Evolutionary conservation across 2,888 invertebrate species (phyloP).

Genomic region (Sphecodes monilicornis): DNA sequence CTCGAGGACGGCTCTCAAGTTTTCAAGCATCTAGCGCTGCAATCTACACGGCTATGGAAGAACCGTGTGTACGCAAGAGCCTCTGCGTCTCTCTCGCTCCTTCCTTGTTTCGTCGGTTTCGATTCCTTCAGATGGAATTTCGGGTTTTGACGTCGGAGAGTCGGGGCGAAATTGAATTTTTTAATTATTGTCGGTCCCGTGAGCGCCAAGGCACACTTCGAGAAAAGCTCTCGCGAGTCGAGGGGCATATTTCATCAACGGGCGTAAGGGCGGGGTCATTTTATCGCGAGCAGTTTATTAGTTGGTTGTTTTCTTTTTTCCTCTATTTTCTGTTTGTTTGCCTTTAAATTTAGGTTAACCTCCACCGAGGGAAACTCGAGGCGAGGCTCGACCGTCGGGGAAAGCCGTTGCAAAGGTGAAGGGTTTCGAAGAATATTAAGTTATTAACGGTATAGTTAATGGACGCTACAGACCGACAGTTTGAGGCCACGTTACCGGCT

Average conservation of each 20-base stretch:
- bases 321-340: neutral
- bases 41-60: slow-evolving; percentile 16
- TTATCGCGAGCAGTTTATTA: slow-evolving; percentile 32
- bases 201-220: neutral
- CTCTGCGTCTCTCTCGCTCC: neutral
- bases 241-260: slow-evolving; percentile 13
- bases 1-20: slow-evolving; percentile 46
- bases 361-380: neutral
- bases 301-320: neutral
- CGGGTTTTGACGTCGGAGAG: neutral
- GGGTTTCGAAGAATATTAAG: slow-evolving; percentile 11
- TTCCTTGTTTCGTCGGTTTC: neutral
- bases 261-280: neutral
- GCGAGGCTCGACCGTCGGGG: neutral
- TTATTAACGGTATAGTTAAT: slow-evolving; percentile 15
- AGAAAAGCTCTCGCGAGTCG: neutral
- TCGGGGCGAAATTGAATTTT: slow-evolving; percentile 39
- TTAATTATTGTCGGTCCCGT: slow-evolving; percentile 31
- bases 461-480: neutral
- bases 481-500: neutral
- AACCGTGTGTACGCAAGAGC: neutral
- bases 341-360: slow-evolving; percentile 15
- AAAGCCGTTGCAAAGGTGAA: neutral
- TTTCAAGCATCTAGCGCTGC: slow-evolving; percentile 38
- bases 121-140: slow-evolving; percentile 22